Evolutionary conservation across 2,888 invertebrate genomes (phyloP).

Genomic region (Opisthograptis luteolata): DNA sequence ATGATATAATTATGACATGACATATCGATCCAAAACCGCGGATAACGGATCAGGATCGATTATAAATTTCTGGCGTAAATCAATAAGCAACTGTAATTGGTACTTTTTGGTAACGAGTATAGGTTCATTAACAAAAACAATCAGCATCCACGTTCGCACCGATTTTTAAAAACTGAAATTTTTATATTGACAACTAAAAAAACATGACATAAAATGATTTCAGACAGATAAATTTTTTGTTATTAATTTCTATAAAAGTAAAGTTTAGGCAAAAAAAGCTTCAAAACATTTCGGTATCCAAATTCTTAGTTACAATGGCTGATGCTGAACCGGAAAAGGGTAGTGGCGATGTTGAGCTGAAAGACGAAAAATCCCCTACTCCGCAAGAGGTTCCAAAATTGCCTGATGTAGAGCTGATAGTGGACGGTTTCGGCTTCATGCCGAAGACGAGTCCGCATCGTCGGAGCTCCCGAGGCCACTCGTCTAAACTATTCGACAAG

Average conservation of each 20-base stretch:
- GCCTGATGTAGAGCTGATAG: constrained; percentile 69
- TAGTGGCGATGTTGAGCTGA: constrained; percentile 42
- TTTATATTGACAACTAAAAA: not conserved
- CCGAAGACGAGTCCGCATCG: constrained; percentile 48
- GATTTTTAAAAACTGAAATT: no score
- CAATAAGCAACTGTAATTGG: no score
- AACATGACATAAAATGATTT: not conserved
- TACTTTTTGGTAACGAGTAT: no score
- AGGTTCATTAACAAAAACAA: no score
- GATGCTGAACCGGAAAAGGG: constrained; percentile 54
- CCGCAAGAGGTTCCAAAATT: constrained; percentile 52
- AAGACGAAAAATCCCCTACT: not conserved
- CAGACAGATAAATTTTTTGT: constrained; percentile 9
- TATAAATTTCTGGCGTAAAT: no score
- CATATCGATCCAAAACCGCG: no score
- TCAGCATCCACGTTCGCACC: no score
- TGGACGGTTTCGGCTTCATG: constrained; percentile 81
- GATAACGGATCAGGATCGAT: no score
- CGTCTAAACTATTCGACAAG: constrained; percentile 42
- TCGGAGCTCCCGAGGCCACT: constrained; percentile 1
- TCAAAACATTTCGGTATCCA: constrained; percentile 26
- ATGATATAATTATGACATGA: no score
- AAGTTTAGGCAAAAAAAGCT: constrained; percentile 18
- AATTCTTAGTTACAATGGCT: constrained; percentile 58
- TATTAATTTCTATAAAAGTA: constrained; percentile 8